Evolutionary conservation across 1,140 invertebrate species (phyloP), one percentile per base, ranked within the genome.

Genomic region (Neodiprion fabricii): DNA sequence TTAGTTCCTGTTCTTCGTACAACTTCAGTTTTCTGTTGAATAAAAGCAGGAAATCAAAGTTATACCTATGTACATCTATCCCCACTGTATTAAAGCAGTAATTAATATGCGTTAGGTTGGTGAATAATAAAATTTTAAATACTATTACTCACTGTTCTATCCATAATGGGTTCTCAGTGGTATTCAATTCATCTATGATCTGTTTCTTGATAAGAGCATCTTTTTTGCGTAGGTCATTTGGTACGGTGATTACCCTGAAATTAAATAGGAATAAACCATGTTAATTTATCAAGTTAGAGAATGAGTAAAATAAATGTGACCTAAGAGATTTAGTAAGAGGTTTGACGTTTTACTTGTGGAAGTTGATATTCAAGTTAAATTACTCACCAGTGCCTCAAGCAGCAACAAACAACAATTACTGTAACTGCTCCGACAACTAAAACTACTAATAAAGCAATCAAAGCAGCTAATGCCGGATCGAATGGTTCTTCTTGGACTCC

Each of bases 151-250:
- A 95, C 93, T 96, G 96, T 89, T 97, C 96, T 67, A 97, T 94
- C 96, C 96, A 97, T 1, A 97, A 87, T 0, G 96, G 96, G 91
- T 97, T 97, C 86, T 97, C 96, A 0, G 96, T 97, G 3, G 95
- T 96, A 78, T 95, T 94, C 11, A 96, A 86, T 81, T 96, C 95
- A 81, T 96, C 94, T 47, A 96, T 92, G 65, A 96, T 94, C 76
- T 94, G 91, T 74, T 95, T 92, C 72, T 95, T 93, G 21, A 95
- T 95, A n/a, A 96, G 83, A 68, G 94, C 93, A 81, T 96, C 94
- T 73, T 95, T 95, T 75, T 93, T 93, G 74, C 93, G 92, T 79
- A 90, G 89, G 79, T 92, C 90, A 77, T 90, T 90, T 73, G 93
- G 93, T 73, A 94, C 91, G 28, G 92, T 90, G 53, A 92, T 91